Evolutionary conservation across 2,888 invertebrate genomes (phyloP).

Genomic region (Microdon myrmicae): DNA sequence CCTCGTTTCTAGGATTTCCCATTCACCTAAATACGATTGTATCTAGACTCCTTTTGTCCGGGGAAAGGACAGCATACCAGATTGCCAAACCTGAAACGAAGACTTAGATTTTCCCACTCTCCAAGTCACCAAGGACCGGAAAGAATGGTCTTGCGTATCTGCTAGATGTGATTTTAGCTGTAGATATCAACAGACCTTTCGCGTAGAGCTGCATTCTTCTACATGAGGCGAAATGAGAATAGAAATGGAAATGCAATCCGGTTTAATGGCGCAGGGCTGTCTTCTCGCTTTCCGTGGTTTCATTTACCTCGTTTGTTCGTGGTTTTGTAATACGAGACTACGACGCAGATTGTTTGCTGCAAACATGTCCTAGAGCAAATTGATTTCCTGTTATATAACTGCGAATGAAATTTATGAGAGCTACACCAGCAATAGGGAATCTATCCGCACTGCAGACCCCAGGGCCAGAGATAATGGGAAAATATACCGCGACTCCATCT

Average conservation of each 20-base stretch:
- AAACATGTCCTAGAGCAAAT: slow-evolving; percentile 22
- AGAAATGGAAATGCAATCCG: slow-evolving; percentile 2
- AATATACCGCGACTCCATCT: too few species aligned
- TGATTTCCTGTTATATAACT: slow-evolving; percentile 25
- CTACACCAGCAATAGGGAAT: too few species aligned
- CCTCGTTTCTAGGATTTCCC: slow-evolving; percentile 22
- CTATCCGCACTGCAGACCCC: too few species aligned
- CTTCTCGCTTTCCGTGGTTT: slow-evolving; percentile 5
- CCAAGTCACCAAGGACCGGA: neutral
- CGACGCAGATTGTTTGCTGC: slow-evolving; percentile 15
- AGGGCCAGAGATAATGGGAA: too few species aligned
- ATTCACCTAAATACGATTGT: slow-evolving; percentile 31
- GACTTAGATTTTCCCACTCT: slow-evolving; percentile 1
- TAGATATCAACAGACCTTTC: slow-evolving; percentile 1
- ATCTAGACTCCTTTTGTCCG: slow-evolving; percentile 10
- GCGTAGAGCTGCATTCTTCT: neutral
- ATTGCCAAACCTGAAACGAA: slow-evolving; percentile 2
- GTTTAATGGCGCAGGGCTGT: slow-evolving; percentile 4
- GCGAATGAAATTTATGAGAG: slow-evolving; percentile 16
- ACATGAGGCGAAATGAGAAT: too few species aligned
- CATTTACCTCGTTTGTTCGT: neutral
- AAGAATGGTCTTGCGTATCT: slow-evolving; percentile 2
- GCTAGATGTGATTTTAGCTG: slow-evolving; percentile 14
- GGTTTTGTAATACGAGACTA: slow-evolving; percentile 16
- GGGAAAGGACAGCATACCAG: neutral